Percentiles rank a stretch among this genome's conserved stretches.
Evolutionary conservation across 2,113 vertebrate species (phyloP).

Genomic region (Bufo bufo): DNA sequence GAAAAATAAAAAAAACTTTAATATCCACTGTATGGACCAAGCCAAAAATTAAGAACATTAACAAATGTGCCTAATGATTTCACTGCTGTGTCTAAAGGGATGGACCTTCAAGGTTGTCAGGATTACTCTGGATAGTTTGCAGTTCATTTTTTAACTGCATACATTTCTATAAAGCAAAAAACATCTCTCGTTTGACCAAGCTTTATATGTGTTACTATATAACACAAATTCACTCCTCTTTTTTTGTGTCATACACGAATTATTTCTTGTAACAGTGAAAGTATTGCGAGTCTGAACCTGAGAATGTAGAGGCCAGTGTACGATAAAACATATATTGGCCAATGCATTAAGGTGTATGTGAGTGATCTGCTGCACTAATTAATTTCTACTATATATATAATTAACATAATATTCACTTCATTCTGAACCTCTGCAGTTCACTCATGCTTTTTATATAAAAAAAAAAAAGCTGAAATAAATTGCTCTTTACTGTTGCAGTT

Average conservation of each 20-base stretch:
- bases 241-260: slow-evolving; percentile 13
- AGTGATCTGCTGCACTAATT: neutral
- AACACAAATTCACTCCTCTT: neutral
- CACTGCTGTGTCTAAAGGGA: neutral
- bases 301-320: neutral
- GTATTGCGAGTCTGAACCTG: neutral
- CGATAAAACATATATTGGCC: neutral
- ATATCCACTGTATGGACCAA: slow-evolving; percentile 39
- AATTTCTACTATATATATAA: neutral
- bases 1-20: neutral
- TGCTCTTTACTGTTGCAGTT: neutral
- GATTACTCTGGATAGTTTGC: neutral
- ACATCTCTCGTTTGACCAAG: neutral
- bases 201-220: slow-evolving; percentile 1
- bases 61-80: neutral
- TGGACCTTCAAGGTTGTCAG: neutral
- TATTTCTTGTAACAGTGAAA: neutral
- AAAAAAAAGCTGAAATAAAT: neutral
- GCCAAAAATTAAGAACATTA: slow-evolving; percentile 2
- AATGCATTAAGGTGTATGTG: neutral
- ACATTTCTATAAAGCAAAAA: neutral
- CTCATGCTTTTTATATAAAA: neutral
- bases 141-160: neutral
- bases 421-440: neutral
- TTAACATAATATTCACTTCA: neutral